Base-by-base conservation (phyloP, 1,140 invertebrate genomes). In the Cydia amplana region DNA sequence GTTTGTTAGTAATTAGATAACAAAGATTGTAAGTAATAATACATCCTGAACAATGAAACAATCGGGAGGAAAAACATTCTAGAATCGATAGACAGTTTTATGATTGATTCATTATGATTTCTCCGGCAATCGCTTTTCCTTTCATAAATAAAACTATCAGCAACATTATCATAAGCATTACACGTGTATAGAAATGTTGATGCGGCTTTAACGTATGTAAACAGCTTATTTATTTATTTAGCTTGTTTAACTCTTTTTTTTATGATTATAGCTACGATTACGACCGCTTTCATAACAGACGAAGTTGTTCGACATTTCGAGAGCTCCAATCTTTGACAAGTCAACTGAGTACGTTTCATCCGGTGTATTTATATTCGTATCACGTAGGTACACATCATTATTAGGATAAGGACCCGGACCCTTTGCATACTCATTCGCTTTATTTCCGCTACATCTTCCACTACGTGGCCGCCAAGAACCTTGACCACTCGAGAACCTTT, bases 41-140 rank as follows among this genome's bases (percentile, higher is more conserved):
- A 40, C 4, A 14, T 70, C 28, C 65, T 70, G 28, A 70, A 70
- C 65, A 70, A 70, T 70, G 65, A 18, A 32, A 40, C 65, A 70
- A 70, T 70, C 25, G 28, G 7, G 28, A 70, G 18, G 32, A 32
- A 70, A 70, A 70, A 70, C 28, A 9, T 2, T 70, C 7, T 0
- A 70, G 7, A 70, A n/a, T 9, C 16, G n/a, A 36, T 36, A 67
- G 12, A 12, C 12, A 32, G 32, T 70, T 70, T 36, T 32, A 70
- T 70, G 28, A 70, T 23, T 40, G n/a, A 18, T n/a, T 36, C 7
- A 70, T 18, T 18, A 28, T 6, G 32, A 36, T 70, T 70, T 70
- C n/a, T 25, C 65, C 18, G 65, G 9, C n/a, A 18, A 43, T 40
- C 18, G 9, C 28, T 36, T 40, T 70, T 65, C 63, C 63, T 65